These are phyloP conservation scores for Chionomys nivalis DNA, from an alignment of 2,113 vertebrate species.

Conservation along the genomic window DNA sequence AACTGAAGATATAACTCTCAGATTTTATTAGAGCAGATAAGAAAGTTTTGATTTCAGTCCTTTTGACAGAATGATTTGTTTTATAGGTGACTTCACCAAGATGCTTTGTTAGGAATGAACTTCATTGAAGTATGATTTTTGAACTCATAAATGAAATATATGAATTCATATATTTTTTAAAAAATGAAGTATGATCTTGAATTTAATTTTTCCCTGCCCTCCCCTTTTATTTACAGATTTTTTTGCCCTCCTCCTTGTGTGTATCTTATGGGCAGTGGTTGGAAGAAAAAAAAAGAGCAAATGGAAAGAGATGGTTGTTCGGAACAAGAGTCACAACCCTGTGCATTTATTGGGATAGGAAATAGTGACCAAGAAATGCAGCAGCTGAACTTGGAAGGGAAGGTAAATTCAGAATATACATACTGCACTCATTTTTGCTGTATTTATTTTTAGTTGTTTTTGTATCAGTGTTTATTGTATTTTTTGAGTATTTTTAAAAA, in stretches of 20 bases:
- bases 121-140: slow-evolving; percentile 34
- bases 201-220: slow-evolving; percentile 34
- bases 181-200: slow-evolving; percentile 50
- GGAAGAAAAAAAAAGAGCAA: slow-evolving; percentile 99
- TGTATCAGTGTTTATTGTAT: neutral
- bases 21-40: slow-evolving; percentile 11
- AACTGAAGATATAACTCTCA: neutral
- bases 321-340: slow-evolving; percentile 98
- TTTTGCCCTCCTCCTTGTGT: slow-evolving; percentile 99
- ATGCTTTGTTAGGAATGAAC: neutral
- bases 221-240: slow-evolving; percentile 87
- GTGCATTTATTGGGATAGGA: slow-evolving; percentile 99
- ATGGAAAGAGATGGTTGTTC: slow-evolving; percentile 99
- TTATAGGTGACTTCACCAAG: slow-evolving; percentile 10
- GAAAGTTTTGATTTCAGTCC: slow-evolving; percentile 1
- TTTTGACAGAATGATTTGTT: neutral
- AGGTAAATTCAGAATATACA: slow-evolving; percentile 86
- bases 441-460: neutral
- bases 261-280: slow-evolving; percentile 99
- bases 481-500: neutral
- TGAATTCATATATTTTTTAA: neutral
- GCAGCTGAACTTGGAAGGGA: slow-evolving; percentile 99
- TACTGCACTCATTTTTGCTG: neutral
- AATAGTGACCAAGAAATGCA: slow-evolving; percentile 99
- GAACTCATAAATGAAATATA: neutral